These are phyloP conservation scores for Onychostoma macrolepis DNA, from an alignment of 2,113 vertebrate genomes.

Conservation along the genomic window DNA sequence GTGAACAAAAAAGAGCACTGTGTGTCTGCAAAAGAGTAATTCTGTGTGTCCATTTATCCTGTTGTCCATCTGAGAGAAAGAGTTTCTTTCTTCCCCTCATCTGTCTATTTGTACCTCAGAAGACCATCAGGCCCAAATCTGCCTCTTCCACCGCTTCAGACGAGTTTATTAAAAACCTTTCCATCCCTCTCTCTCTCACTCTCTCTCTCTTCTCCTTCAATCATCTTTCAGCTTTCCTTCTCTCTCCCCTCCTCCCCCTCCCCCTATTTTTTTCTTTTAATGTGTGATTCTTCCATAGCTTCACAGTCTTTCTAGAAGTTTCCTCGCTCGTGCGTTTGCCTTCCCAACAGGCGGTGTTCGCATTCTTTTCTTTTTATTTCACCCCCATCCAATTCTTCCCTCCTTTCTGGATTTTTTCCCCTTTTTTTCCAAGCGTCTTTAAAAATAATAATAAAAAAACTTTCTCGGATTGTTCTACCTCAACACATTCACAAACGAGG, in stretches of 20 bases:
- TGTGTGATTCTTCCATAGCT: slow-evolving; percentile 68
- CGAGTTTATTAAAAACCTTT: slow-evolving; percentile 52
- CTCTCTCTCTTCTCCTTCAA: slow-evolving; percentile 50
- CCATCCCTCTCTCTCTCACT: slow-evolving; percentile 55
- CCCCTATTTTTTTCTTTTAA: slow-evolving; percentile 52
- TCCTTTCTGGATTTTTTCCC: slow-evolving; percentile 42
- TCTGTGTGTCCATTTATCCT: slow-evolving; percentile 43
- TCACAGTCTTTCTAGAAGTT: slow-evolving; percentile 59
- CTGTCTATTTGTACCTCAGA: slow-evolving; percentile 39
- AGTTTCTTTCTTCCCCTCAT: slow-evolving; percentile 20
- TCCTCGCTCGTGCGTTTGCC: slow-evolving; percentile 61
- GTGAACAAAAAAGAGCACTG: slow-evolving; percentile 35
- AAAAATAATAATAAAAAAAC: slow-evolving; percentile 59
- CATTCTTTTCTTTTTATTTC: slow-evolving; percentile 47
- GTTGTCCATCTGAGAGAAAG: slow-evolving; percentile 31
- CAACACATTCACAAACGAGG: slow-evolving; percentile 83
- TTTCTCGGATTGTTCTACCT: slow-evolving; percentile 80
- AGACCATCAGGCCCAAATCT: background rate
- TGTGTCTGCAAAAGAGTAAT: slow-evolving; percentile 47
- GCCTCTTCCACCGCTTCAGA: slow-evolving; percentile 21
- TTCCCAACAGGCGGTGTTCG: slow-evolving; percentile 64
- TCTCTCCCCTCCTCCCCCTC: slow-evolving; percentile 40
- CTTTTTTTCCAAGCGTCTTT: slow-evolving; percentile 56
- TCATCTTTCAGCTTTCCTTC: slow-evolving; percentile 40
- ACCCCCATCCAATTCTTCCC: slow-evolving; percentile 48